These are phyloP conservation scores for Ariopsis seemanni DNA, from an alignment of 2,113 vertebrate species.

Conservation along the genomic window DNA sequence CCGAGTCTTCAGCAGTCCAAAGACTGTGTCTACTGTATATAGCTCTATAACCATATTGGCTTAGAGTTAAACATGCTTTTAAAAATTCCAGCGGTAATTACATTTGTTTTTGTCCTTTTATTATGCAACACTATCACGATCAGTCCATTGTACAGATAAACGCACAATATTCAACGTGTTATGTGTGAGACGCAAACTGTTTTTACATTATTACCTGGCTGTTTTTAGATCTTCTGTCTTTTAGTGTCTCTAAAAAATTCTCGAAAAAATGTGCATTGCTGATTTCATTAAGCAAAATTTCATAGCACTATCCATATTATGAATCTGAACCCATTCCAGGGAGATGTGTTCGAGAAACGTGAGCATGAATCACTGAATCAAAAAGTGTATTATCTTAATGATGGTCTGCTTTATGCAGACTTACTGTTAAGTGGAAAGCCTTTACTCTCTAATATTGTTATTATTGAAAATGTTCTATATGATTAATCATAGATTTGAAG, in stretches of 20 bases:
- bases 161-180: not conserved
- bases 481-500: conserved; percentile 74
- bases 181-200: not conserved
- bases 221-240: not conserved
- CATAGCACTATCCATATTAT: not conserved
- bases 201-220: not conserved
- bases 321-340: conserved; percentile 38
- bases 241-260: conserved; percentile 1
- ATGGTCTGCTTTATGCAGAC: conserved; percentile 55
- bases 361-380: conserved; percentile 47
- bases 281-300: conserved; percentile 29
- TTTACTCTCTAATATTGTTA: conserved; percentile 56
- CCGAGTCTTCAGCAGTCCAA: conserved; percentile 35
- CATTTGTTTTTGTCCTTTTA: not conserved
- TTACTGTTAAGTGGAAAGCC: conserved; percentile 54
- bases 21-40: conserved; percentile 14
- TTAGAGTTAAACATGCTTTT: not conserved
- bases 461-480: conserved; percentile 70
- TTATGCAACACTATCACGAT: not conserved
- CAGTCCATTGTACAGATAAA: not conserved
- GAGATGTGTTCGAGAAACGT: conserved; percentile 37
- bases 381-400: conserved; percentile 49
- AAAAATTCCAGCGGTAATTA: conserved; percentile 13
- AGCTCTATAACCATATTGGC: conserved; percentile 13
- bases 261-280: conserved; percentile 29